phyloP scores from a whole-genome alignment of 2,797 vertebrate genomes.

The Chloroceryle inda region DNA sequence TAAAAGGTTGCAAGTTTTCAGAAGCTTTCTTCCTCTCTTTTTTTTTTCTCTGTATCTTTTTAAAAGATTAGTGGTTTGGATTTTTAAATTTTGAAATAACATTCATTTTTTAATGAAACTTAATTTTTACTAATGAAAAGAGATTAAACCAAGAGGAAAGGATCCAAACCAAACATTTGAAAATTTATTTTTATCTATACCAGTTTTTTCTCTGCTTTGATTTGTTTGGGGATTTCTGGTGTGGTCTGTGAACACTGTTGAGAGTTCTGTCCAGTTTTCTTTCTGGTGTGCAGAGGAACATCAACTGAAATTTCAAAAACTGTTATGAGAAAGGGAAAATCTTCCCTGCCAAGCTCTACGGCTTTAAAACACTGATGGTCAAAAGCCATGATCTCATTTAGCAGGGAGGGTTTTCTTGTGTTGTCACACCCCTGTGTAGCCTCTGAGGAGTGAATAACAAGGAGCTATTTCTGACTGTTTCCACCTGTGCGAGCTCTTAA shows the following conservation, averaged over 20 bases:
- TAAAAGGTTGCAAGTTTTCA: neutral
- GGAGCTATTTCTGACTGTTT: slow-evolving; percentile 1
- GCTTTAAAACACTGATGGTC: slow-evolving; percentile 20
- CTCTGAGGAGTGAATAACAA: neutral
- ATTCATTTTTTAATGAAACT: neutral
- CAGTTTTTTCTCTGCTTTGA: neutral
- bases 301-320: neutral
- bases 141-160: neutral
- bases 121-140: neutral
- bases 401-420: neutral
- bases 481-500: neutral
- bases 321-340: slow-evolving; percentile 4
- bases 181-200: neutral
- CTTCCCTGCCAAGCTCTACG: slow-evolving; percentile 17
- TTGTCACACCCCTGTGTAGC: neutral
- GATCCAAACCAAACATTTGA: neutral
- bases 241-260: neutral
- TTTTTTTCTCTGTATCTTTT: neutral
- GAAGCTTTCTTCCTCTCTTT: neutral
- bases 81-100: neutral
- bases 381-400: slow-evolving; percentile 43
- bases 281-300: neutral
- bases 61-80: neutral
- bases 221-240: neutral
- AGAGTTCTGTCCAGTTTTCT: neutral